phyloP scores from a whole-genome alignment of 2,797 vertebrate genomes.

The Enteromius viviparus region DNA sequence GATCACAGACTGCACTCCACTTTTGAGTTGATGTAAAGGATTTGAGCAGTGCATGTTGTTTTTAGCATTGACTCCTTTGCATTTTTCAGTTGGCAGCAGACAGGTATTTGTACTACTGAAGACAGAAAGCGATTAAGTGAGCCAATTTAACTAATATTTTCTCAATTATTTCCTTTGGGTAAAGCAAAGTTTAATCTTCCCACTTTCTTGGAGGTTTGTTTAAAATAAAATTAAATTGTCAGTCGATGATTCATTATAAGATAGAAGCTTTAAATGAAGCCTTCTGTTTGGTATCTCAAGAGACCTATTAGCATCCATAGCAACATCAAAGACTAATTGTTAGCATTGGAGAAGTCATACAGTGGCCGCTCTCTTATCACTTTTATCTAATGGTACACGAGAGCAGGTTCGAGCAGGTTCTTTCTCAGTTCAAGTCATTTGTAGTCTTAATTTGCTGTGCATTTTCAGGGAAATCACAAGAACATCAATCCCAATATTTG shows the following conservation, averaged over 20 bases:
- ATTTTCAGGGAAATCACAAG: background rate
- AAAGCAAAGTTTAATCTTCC: conserved; percentile 5
- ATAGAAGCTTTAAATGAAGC: conserved; percentile 27
- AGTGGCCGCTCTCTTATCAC: background rate
- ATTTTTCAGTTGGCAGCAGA: background rate
- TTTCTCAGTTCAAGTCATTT: background rate
- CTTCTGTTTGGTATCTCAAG: conserved; percentile 22
- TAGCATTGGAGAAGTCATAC: conserved; percentile 32
- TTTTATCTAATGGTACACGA: conserved; percentile 9
- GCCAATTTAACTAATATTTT: background rate
- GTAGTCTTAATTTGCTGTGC: background rate
- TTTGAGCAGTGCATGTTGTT: background rate
- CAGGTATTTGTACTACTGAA: background rate
- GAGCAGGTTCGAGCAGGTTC: conserved; percentile 3
- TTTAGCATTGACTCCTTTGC: background rate
- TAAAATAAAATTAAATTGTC: background rate
- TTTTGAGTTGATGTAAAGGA: background rate
- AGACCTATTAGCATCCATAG: conserved; percentile 34
- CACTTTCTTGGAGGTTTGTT: conserved; percentile 15
- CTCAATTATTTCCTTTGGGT: conserved; percentile 16
- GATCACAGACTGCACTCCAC: background rate
- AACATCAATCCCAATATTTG: background rate
- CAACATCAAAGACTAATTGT: conserved; percentile 48
- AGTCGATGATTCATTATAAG: conserved; percentile 8
- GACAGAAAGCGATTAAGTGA: conserved; percentile 1